Evolutionary conservation across 2,113 vertebrate species (phyloP).

Genomic region (Piaya cayana): DNA sequence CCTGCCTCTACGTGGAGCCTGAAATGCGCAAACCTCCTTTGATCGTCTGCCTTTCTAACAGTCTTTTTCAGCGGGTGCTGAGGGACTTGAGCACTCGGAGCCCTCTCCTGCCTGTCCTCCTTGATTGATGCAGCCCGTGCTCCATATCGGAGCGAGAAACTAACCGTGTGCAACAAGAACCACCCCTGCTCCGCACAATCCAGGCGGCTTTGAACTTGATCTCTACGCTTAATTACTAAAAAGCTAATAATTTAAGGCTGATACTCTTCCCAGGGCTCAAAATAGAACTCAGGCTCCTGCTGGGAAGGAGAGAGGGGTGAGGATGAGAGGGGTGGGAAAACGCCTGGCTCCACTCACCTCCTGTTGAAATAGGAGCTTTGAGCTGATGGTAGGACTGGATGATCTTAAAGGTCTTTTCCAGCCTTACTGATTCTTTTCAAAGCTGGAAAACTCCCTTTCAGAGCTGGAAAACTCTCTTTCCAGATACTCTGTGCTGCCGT

Average conservation of each 20-base stretch:
- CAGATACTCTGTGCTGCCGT: neutral
- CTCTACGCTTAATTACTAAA: neutral
- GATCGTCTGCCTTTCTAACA: neutral
- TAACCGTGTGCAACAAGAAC: neutral
- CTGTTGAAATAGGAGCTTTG: neutral
- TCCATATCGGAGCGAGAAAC: neutral
- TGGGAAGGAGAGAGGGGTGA: neutral
- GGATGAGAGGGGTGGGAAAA: neutral
- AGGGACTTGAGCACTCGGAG: fast-evolving
- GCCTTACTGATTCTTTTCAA: neutral
- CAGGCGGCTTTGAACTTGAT: neutral
- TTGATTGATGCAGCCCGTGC: neutral
- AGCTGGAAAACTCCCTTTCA: neutral
- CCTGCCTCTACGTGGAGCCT: neutral
- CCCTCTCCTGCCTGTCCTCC: neutral
- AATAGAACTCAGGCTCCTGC: neutral
- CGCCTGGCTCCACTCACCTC: neutral
- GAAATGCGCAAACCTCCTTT: fast-evolving
- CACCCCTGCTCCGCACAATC: neutral
- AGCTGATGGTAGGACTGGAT: too few species aligned
- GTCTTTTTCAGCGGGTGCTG: neutral
- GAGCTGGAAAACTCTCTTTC: too few species aligned
- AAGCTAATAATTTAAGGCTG: neutral
- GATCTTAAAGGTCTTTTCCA: too few species aligned
- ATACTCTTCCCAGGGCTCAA: neutral